A percentile compares a stretch with the other conserved stretches of the same genome.
Evolutionary conservation across 2,113 vertebrate genomes (phyloP).

Genomic region (Athene cunicularia): DNA sequence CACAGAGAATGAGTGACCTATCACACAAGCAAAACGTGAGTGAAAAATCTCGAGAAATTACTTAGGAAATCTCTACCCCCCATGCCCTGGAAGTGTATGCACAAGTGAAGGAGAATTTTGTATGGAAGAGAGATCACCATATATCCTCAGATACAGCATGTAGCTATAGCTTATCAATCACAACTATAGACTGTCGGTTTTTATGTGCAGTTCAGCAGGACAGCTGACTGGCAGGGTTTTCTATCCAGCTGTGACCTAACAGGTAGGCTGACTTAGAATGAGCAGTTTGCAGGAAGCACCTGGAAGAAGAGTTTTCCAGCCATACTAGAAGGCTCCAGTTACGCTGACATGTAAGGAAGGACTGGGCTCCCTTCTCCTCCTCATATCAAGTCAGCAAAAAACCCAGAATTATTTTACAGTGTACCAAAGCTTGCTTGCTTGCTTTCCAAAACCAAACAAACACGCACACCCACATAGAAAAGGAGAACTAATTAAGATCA

Average conservation of each 20-base stretch:
- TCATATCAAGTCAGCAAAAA: constrained; percentile 16
- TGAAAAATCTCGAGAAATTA: background rate
- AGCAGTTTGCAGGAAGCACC: background rate
- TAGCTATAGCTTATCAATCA: background rate
- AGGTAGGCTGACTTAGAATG: background rate
- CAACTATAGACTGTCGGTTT: background rate
- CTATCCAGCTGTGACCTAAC: background rate
- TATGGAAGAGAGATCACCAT: background rate
- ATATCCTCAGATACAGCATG: background rate
- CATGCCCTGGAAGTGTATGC: background rate
- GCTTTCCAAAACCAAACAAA: constrained; percentile 47
- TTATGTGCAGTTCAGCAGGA: background rate
- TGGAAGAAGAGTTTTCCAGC: background rate
- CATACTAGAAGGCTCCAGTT: background rate
- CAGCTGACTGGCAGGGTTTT: constrained; percentile 17
- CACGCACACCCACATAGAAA: constrained; percentile 36
- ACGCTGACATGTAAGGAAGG: background rate
- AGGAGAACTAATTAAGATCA: constrained; percentile 78
- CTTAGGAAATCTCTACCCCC: background rate
- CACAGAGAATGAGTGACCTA: background rate
- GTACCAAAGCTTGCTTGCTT: constrained; percentile 7
- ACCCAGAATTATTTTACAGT: background rate
- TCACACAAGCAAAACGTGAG: background rate
- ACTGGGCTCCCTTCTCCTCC: background rate
- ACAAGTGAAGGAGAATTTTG: background rate